phyloP scores from a whole-genome alignment of 35 echinoderm and acorn worm species.

The Patiria miniata region DNA sequence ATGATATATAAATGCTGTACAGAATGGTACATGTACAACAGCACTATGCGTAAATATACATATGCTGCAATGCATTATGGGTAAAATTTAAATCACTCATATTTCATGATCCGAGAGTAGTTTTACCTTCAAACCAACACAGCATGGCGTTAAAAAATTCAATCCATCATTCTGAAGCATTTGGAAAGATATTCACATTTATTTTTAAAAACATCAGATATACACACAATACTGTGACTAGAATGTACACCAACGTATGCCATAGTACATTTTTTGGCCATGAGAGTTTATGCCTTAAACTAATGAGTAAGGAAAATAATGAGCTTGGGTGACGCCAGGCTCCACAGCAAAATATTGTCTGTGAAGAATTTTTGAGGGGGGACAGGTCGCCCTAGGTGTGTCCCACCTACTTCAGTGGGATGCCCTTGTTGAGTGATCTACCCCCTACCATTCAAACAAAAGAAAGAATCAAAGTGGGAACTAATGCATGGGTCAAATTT shows the following conservation, averaged over 20 bases:
- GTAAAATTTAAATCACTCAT: neutral
- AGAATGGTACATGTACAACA: too few species aligned
- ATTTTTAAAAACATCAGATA: neutral
- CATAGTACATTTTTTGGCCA: too few species aligned
- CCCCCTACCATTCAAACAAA: neutral
- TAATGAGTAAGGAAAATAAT: constrained; percentile 95
- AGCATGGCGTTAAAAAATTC: neutral
- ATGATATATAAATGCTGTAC: too few species aligned
- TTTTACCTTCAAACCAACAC: neutral
- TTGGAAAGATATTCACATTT: neutral
- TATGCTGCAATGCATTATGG: constrained; percentile 25
- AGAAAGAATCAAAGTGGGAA: too few species aligned
- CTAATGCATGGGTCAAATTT: too few species aligned
- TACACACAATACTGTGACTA: neutral
- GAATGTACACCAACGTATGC: neutral
- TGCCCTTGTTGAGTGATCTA: neutral
- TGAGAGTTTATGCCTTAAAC: constrained; percentile 64
- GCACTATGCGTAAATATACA: too few species aligned
- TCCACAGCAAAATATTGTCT: constrained; percentile 72
- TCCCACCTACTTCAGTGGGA: constrained; percentile 6
- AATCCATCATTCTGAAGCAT: neutral
- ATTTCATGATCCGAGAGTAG: neutral
- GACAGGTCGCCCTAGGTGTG: constrained; percentile 80
- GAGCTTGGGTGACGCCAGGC: constrained; percentile 71
- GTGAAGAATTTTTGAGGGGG: constrained; percentile 79